Evolutionary conservation across 2,888 invertebrate species (phyloP).

Genomic region (Byasa hedistus): DNA sequence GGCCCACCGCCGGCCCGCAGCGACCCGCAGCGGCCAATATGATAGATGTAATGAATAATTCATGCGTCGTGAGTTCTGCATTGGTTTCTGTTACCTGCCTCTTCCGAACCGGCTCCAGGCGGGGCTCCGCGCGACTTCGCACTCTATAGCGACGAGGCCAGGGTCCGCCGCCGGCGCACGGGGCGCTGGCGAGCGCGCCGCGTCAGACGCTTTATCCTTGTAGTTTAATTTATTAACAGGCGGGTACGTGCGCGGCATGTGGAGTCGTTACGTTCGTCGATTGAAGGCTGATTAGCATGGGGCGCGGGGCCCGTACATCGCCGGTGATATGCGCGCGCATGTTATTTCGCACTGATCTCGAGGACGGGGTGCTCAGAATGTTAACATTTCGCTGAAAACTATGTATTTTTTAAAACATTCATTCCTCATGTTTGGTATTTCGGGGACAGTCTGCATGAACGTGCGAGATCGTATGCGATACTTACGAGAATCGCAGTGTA

Average conservation of each 20-base stretch:
- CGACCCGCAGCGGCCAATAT: slow-evolving; percentile 13
- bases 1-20: slow-evolving; percentile 5
- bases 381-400: background rate
- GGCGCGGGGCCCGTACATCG: slow-evolving; percentile 15
- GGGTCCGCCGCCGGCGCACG: background rate
- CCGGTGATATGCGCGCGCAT: slow-evolving; percentile 1
- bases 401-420: too few relatives aligned
- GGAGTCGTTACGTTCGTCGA: slow-evolving; percentile 20
- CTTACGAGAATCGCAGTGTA: too few relatives aligned
- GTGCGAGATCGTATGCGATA: too few relatives aligned
- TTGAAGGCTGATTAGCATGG: slow-evolving; percentile 27
- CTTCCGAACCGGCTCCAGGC: too few relatives aligned
- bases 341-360: background rate
- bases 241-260: slow-evolving; percentile 14
- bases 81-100: slow-evolving; percentile 16
- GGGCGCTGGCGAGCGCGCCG: background rate
- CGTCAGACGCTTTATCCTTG: slow-evolving; percentile 27
- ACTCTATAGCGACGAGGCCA: background rate
- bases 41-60: slow-evolving; percentile 26
- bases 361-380: background rate
- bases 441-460: too few relatives aligned
- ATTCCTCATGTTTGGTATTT: too few relatives aligned
- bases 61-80: slow-evolving; percentile 18
- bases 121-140: background rate
- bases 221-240: slow-evolving; percentile 29